A percentile compares a stretch with the other conserved stretches of the same genome.
Conservation (phyloP, 2,113 vertebrate genomes). For the Oreochromis niloticus region DNA sequence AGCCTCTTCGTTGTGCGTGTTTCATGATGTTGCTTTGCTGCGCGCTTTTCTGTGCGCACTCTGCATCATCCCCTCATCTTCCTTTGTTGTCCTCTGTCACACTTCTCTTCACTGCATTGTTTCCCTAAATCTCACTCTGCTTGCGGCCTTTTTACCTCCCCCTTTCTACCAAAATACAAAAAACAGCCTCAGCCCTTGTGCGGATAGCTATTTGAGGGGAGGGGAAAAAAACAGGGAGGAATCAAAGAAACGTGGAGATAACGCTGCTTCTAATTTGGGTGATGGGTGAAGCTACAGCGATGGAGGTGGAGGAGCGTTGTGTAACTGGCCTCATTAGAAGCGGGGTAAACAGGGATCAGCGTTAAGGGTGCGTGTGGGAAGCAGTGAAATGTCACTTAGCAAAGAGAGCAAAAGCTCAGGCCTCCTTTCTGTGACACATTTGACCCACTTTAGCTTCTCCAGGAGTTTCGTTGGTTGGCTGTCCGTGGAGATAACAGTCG, state of each 20-base stretch:
- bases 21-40: not conserved
- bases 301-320: constrained; percentile 33
- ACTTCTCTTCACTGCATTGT: constrained; percentile 7
- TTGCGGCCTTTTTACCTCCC: not conserved
- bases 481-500: not conserved
- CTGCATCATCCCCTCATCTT: not conserved
- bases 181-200: not conserved
- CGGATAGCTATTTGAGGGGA: not conserved
- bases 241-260: not conserved
- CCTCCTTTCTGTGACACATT: not conserved
- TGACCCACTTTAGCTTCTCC: constrained; percentile 15
- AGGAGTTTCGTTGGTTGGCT: not conserved
- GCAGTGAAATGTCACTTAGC: constrained; percentile 1
- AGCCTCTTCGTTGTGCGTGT: not conserved
- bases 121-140: not conserved
- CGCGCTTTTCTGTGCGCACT: not conserved
- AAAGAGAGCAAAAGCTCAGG: not conserved
- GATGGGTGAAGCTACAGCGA: not conserved
- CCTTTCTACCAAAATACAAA: not conserved
- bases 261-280: not conserved
- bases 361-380: constrained; percentile 16
- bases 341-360: constrained; percentile 28
- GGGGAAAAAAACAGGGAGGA: not conserved
- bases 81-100: constrained; percentile 28
- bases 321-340: constrained; percentile 52